These are phyloP conservation scores for Argyrosomus regius DNA, from an alignment of 2,797 vertebrate genomes.

Conservation along the genomic window DNA sequence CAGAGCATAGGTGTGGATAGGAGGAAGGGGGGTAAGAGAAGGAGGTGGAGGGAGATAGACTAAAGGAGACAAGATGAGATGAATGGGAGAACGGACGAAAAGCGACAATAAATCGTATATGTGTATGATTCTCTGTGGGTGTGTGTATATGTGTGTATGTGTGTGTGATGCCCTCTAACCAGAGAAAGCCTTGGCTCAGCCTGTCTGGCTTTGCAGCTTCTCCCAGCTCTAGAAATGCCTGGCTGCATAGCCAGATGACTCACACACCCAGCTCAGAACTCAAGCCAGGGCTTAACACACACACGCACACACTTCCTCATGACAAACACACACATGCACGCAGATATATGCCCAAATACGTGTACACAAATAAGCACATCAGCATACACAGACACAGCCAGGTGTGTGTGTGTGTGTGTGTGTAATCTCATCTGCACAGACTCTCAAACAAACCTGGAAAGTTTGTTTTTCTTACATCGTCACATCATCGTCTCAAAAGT, in stretches of 20 bases:
- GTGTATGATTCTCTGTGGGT: slow-evolving; percentile 18
- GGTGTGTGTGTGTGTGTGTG: slow-evolving; percentile 37
- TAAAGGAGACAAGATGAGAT: slow-evolving; percentile 15
- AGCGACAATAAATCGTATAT: slow-evolving; percentile 36
- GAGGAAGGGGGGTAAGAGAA: background rate
- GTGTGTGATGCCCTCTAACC: slow-evolving; percentile 67
- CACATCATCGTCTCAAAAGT: slow-evolving; percentile 34
- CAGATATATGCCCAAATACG: slow-evolving; percentile 25
- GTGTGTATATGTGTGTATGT: slow-evolving; percentile 7
- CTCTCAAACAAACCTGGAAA: slow-evolving; percentile 41
- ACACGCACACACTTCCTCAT: slow-evolving; percentile 11
- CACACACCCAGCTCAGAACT: slow-evolving; percentile 72
- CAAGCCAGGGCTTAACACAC: slow-evolving; percentile 67
- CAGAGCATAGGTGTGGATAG: slow-evolving; percentile 52
- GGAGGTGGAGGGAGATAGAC: slow-evolving; percentile 1
- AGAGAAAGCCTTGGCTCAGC: slow-evolving; percentile 74
- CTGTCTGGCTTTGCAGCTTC: slow-evolving; percentile 72
- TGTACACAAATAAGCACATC: slow-evolving; percentile 40
- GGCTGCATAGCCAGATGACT: slow-evolving; percentile 72
- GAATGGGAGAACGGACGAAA: slow-evolving; percentile 44
- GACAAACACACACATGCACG: slow-evolving; percentile 25
- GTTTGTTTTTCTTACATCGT: slow-evolving; percentile 46
- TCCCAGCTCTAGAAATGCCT: slow-evolving; percentile 69
- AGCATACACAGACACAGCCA: slow-evolving; percentile 28
- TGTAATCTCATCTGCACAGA: slow-evolving; percentile 61